Conservation (phyloP, 2,797 vertebrate species). For the Carcharodon carcharias region DNA sequence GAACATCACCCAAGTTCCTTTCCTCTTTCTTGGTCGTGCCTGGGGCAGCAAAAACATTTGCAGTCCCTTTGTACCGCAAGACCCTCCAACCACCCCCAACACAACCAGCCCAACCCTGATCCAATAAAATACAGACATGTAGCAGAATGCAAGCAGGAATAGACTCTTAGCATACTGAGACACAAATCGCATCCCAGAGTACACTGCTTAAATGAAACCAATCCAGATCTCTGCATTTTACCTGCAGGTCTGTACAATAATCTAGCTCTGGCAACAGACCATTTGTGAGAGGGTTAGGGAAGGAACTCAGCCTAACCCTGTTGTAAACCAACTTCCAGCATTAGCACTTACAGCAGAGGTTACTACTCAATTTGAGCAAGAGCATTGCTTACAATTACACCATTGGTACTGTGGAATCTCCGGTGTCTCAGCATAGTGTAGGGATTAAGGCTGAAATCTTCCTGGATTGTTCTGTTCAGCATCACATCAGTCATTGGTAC, state of each 20-base stretch:
- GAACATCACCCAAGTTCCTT: no score
- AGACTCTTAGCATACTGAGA: background rate
- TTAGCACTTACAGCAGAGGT: background rate
- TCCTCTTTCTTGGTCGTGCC: background rate
- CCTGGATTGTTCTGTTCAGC: background rate
- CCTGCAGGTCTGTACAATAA: background rate
- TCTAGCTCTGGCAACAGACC: background rate
- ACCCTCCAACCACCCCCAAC: background rate
- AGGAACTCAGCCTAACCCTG: background rate
- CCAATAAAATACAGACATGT: background rate
- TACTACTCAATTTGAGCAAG: background rate
- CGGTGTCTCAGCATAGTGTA: background rate
- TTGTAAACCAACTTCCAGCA: background rate
- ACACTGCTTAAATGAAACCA: background rate
- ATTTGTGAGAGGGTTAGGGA: background rate
- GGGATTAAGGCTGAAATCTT: background rate
- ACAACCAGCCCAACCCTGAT: background rate
- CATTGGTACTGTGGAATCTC: background rate
- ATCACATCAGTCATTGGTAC: background rate
- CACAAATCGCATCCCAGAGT: background rate
- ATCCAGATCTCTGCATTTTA: background rate
- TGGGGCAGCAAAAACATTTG: background rate
- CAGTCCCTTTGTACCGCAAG: background rate
- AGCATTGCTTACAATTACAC: background rate
- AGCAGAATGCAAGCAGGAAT: background rate